Conservation (phyloP, 2,113 vertebrate genomes). For the Tiliqua scincoides region DNA sequence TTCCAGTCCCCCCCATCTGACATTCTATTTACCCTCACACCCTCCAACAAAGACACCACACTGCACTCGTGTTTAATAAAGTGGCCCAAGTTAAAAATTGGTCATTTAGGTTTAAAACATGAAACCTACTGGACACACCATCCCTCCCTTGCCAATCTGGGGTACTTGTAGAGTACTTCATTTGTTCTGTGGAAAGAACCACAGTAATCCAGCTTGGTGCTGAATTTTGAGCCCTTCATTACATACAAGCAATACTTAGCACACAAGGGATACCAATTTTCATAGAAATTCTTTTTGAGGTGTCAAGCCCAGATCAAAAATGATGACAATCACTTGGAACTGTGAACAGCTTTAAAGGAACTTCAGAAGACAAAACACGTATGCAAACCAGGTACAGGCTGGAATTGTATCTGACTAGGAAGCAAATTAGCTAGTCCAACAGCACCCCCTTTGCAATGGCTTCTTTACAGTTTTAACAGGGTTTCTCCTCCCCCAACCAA, state of each 20-base stretch:
- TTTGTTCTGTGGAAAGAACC: neutral
- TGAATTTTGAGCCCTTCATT: neutral
- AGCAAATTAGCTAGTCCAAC: conserved; percentile 26
- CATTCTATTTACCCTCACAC: no score
- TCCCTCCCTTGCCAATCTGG: no score
- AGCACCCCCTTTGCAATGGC: conserved; percentile 22
- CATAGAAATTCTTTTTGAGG: conserved; percentile 1
- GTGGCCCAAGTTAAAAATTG: no score
- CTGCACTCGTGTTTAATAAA: no score
- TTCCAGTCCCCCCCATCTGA: no score
- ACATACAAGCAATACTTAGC: neutral
- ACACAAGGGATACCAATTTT: neutral
- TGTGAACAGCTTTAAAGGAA: conserved; percentile 5
- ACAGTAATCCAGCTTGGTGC: neutral
- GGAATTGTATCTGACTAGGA: conserved; percentile 10
- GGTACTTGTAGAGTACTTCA: neutral
- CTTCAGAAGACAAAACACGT: conserved; percentile 23
- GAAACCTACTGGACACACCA: no score
- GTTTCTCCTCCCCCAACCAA: neutral
- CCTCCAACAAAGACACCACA: no score
- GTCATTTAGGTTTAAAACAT: no score
- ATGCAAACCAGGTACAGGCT: neutral
- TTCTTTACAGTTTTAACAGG: conserved; percentile 8
- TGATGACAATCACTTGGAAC: neutral
- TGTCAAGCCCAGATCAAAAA: neutral